Conservation (phyloP, 2,888 invertebrate genomes). For the Leptarthrus brevirostris region DNA sequence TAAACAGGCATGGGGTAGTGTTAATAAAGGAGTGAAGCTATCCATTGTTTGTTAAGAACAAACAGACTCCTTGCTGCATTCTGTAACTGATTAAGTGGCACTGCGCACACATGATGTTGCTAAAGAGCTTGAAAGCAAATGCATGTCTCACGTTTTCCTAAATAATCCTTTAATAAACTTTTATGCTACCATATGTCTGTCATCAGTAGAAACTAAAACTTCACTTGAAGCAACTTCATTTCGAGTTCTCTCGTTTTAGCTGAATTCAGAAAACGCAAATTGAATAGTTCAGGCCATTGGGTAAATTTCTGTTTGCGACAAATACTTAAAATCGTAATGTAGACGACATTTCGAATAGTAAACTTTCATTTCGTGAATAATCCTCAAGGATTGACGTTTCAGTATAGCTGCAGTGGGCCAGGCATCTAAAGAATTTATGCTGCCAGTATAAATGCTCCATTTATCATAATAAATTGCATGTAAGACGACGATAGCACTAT, state of each 20-base stretch:
- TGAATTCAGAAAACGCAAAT: too few relatives aligned
- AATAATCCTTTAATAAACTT: too few relatives aligned
- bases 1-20: neutral
- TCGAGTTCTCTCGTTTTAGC: too few relatives aligned
- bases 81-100: too few relatives aligned
- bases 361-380: slow-evolving; percentile 4
- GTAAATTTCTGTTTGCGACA: neutral
- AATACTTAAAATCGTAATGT: neutral
- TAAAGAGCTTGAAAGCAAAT: neutral
- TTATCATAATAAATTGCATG: slow-evolving; percentile 51
- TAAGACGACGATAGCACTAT: slow-evolving; percentile 35
- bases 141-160: too few relatives aligned
- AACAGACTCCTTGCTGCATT: neutral
- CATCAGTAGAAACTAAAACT: too few relatives aligned
- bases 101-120: neutral
- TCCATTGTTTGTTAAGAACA: neutral
- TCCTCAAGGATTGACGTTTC: slow-evolving; percentile 29
- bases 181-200: too few relatives aligned
- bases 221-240: too few relatives aligned
- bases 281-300: neutral
- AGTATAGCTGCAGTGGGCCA: neutral
- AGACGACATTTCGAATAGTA: neutral
- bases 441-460: slow-evolving; percentile 30
- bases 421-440: slow-evolving; percentile 5
- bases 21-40: neutral